Evolutionary conservation across 2,113 vertebrate species (phyloP), one percentile per base, ranked within the genome.

Genomic region (Anarhynchus alexandrinus): DNA sequence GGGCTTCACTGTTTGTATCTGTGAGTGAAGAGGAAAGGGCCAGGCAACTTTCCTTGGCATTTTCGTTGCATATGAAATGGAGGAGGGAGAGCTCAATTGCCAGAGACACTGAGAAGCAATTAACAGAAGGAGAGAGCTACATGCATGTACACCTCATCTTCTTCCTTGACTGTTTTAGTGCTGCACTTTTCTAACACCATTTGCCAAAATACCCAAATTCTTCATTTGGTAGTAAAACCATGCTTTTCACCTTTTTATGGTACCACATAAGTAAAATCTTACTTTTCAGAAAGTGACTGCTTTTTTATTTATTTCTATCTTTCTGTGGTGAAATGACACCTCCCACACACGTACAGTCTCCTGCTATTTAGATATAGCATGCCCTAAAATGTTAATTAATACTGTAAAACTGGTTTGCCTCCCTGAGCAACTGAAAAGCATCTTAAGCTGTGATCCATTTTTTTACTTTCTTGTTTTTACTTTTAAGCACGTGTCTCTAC

Each of bases 321-420:
- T 82, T 71, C 65, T 76, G 17, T 78, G 49, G 49, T 91, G 86
- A 91, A 88, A 84, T 49, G 34, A 82, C 62, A 90, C 88, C 45
- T 84, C 89, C 72, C 47, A 49, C 84, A 38, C 51, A 30, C 57
- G 82, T 22, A 51, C 27, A 29, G 38, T 71, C 90, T 93, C 71
- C 51, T 90, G 58, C 91, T 72, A 78, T 91, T 94, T 84, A 90
- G 74, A 70, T 80, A 54, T 5, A 84, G 62, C 42, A 27, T 94
- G 79, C 36, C 81, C 85, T 87, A 54, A 96, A 94, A 93, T 92
- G 72, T 93, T 90, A 94, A 96, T 95, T 91, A 93, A 92, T 95
- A 88, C 45, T 36, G 54, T 65, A 67, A 83, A 93, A 81, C 52
- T 81, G 20, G 8, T 95, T 93, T 4, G 0, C 89, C n/a, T 92